These are phyloP conservation scores for Erpobdella octoculata DNA, from an alignment of 2,888 invertebrate species.

Conservation along the genomic window DNA sequence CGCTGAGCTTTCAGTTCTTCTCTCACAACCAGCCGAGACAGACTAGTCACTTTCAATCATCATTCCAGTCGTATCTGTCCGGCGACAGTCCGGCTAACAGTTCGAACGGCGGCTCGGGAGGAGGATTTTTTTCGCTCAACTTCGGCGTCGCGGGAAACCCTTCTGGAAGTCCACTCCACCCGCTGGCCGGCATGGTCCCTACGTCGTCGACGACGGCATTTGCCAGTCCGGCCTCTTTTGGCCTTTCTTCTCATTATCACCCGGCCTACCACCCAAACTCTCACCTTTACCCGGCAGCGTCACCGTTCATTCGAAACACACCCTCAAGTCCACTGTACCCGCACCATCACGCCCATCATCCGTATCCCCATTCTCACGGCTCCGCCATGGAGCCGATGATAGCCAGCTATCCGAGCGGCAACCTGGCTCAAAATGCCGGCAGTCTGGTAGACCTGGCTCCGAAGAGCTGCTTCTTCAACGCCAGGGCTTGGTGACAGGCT, in stretches of 20 bases:
- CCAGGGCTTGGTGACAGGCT: conserved; percentile 29
- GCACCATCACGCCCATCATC: too few relatives aligned
- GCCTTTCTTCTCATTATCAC: conserved; percentile 13
- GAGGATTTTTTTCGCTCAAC: neutral
- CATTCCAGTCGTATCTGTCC: conserved; percentile 18
- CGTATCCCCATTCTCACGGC: too few relatives aligned
- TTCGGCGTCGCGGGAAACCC: neutral
- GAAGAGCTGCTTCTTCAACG: conserved; percentile 32
- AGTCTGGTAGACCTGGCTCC: conserved; percentile 22
- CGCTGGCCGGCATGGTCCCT: neutral
- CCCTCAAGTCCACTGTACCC: neutral
- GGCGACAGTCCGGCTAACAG: neutral
- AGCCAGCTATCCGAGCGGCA: neutral
- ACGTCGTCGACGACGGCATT: neutral
- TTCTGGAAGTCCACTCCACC: neutral
- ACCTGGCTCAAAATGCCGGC: neutral
- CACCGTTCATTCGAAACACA: conserved; percentile 8
- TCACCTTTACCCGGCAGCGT: neutral
- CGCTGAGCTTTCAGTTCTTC: conserved; percentile 16
- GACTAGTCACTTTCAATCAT: conserved; percentile 6
- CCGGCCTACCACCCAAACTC: conserved; percentile 14
- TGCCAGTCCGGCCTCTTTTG: neutral
- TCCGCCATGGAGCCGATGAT: neutral
- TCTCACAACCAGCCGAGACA: conserved; percentile 10
- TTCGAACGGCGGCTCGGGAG: neutral